Conservation (phyloP, 1,140 invertebrate genomes). For the Catajapyx aquilonaris region DNA sequence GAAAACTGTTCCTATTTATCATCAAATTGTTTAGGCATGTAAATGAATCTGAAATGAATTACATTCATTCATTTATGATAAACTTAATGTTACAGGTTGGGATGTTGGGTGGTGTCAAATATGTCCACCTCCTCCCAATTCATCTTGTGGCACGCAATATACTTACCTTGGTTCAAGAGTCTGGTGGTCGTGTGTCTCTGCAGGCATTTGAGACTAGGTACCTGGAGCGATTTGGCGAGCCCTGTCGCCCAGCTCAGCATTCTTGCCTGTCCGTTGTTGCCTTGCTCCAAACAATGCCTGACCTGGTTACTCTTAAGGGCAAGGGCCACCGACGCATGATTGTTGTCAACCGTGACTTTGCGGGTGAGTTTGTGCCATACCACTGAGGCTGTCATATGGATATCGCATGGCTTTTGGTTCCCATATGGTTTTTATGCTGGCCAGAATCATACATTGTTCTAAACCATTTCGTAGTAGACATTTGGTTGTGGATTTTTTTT, state of each 20-base stretch:
- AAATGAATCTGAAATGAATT: too few species aligned
- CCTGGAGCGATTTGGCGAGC: conserved; percentile 26
- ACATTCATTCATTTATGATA: too few species aligned
- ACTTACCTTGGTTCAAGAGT: conserved; percentile 28
- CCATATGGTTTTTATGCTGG: too few species aligned
- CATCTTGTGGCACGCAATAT: conserved; percentile 34
- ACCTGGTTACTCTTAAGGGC: conserved; percentile 21
- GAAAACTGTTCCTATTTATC: too few species aligned
- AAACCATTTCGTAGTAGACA: too few species aligned
- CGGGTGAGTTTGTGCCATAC: too few species aligned
- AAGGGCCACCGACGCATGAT: background rate
- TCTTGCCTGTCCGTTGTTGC: conserved; percentile 12
- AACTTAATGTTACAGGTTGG: too few species aligned
- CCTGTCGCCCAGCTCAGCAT: conserved; percentile 27
- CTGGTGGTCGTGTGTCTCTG: conserved; percentile 27
- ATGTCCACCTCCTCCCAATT: conserved; percentile 29
- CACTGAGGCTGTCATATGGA: too few species aligned
- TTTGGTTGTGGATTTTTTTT: too few species aligned
- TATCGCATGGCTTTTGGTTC: too few species aligned
- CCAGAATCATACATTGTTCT: too few species aligned
- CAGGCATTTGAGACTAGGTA: conserved; percentile 31
- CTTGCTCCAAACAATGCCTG: conserved; percentile 32
- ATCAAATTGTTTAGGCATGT: too few species aligned
- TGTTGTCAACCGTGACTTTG: background rate
- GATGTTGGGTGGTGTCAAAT: conserved; percentile 14